Base-by-base conservation (phyloP, 1,140 invertebrate genomes). In the Drosophila melanica region DNA sequence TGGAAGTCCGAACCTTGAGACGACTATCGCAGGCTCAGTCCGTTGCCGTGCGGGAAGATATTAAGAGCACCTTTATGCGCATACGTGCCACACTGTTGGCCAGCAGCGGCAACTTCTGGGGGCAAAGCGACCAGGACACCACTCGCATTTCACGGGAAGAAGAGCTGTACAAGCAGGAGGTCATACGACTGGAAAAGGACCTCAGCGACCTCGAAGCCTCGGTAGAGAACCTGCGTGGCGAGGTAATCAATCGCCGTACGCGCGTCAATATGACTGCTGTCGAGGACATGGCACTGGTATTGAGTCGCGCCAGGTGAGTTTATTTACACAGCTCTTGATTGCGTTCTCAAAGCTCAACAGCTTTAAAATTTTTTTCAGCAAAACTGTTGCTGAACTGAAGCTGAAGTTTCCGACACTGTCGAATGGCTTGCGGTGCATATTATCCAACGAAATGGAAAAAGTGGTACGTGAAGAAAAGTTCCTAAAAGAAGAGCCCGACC, bases 191-290 rank as follows among this genome's bases (percentile, higher is more conserved):
- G 54, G 97, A 98, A 92, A 98, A 97, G 89, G 97, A 98, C 93
- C 93, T 99, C 11, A 96, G 97, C 78, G 98, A 99, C 92, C 93
- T 99, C 50, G 98, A 99, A 93, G 95, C 95, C 27, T 97, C 97
- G 5, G 98, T 99, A 3, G 98, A 99, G 93, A 97, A 98, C 91
- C 93, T 99, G 44, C 94, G 98, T 57, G 96, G 96, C 44, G 98
- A 99, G 92, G 98, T 99, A 0, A 98, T 99, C 50, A 98, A 98
- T 93, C 94, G 97, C 59, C 96, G 98, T 91, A 98, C 97, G 47
- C 94, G 98, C 39, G 98, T 99, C 10, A 99, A 98, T 90, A 98
- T 98, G 96, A 95, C 96, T 0, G 98, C 99, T 91, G 98, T 99
- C 2, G 98, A 99, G 92, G 97, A 97, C 79, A 98, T 99, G 95